A percentile compares a stretch with the other conserved stretches of the same genome.
These are phyloP conservation scores for Plemyria rubiginata DNA, from an alignment of 2,888 invertebrate genomes.

Conservation along the genomic window DNA sequence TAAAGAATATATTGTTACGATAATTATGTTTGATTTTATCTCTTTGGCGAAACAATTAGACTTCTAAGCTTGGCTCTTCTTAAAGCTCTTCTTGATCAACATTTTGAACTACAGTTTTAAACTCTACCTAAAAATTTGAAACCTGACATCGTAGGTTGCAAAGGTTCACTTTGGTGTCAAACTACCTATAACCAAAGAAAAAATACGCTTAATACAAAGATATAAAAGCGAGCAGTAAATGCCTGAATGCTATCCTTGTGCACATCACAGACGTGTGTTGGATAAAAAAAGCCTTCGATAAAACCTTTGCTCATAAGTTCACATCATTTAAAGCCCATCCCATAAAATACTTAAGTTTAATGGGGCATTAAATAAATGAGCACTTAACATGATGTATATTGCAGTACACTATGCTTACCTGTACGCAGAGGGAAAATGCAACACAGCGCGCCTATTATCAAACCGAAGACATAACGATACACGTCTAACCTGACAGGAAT, in stretches of 20 bases:
- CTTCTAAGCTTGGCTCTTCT: neutral
- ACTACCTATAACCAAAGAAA: too few species aligned
- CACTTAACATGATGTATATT: conserved; percentile 33
- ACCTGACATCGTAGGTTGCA: too few species aligned
- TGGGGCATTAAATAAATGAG: conserved; percentile 31
- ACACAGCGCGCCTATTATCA: neutral
- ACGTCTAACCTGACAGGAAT: too few species aligned
- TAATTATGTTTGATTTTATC: conserved; percentile 45
- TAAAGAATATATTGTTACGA: conserved; percentile 77
- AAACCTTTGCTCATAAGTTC: conserved; percentile 11
- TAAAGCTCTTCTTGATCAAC: too few species aligned
- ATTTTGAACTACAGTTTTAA: too few species aligned
- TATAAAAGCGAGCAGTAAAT: too few species aligned
- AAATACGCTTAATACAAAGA: neutral
- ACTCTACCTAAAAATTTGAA: too few species aligned
- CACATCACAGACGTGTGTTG: neutral
- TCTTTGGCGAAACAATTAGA: neutral
- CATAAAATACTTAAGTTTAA: conserved; percentile 26
- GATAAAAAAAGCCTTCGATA: conserved; percentile 5
- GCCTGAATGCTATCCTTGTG: too few species aligned
- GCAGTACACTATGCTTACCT: conserved; percentile 19
- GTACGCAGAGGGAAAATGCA: conserved; percentile 9
- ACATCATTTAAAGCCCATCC: conserved; percentile 17
- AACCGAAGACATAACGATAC: neutral
- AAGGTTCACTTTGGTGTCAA: too few species aligned